Conservation (phyloP, 2,797 vertebrate species). For the Acrossocheilus fasciatus region DNA sequence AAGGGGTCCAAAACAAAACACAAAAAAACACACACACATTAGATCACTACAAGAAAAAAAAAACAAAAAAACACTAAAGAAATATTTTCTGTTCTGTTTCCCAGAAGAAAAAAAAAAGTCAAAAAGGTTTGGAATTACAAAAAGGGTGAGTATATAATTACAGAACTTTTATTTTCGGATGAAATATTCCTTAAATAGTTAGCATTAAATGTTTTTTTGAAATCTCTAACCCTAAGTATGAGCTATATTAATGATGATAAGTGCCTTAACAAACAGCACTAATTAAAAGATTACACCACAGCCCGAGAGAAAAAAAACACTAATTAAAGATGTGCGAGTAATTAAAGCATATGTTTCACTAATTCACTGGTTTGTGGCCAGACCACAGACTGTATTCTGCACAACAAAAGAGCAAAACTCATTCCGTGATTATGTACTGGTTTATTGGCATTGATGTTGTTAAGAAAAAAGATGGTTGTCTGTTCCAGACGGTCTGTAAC, state of each 20-base stretch:
- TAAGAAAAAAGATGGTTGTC: neutral
- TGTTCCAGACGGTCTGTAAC: constrained; percentile 18
- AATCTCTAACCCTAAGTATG: neutral
- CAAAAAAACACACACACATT: too few species aligned
- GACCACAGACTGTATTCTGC: constrained; percentile 9
- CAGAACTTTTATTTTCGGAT: neutral
- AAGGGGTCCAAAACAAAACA: too few species aligned
- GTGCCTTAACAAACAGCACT: constrained; percentile 2
- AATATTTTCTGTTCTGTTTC: neutral
- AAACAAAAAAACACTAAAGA: neutral
- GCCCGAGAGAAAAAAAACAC: neutral
- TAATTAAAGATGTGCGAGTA: constrained; percentile 33
- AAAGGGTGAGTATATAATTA: neutral
- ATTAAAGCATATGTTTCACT: constrained; percentile 39
- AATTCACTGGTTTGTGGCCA: constrained; percentile 40
- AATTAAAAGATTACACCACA: constrained; percentile 36
- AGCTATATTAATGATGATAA: neutral
- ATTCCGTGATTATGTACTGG: constrained; percentile 10
- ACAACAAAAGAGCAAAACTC: constrained; percentile 21
- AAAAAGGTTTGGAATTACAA: neutral
- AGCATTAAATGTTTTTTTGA: neutral
- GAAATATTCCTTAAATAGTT: neutral
- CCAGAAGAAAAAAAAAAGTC: neutral
- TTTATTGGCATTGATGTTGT: constrained; percentile 6
- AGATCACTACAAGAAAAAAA: neutral